A percentile compares a stretch with the other conserved stretches of the same genome.
These are phyloP conservation scores for Lacanobia wlatinum DNA, from an alignment of 2,888 invertebrate genomes.

Conservation along the genomic window DNA sequence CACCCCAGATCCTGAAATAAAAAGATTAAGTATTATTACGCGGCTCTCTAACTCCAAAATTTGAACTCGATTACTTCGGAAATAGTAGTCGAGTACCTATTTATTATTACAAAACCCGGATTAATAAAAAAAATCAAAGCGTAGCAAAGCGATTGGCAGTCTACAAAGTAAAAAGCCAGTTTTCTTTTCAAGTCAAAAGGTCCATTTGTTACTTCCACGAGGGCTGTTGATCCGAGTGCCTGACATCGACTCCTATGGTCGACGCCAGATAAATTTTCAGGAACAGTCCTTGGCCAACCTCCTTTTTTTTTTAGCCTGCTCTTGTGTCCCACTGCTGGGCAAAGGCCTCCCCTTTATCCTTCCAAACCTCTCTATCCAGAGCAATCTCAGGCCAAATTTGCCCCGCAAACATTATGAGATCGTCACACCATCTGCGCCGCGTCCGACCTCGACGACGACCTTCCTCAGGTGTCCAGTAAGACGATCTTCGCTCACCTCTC, in stretches of 20 bases:
- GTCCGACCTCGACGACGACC: no score
- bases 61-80: neutral
- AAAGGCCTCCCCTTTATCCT: no score
- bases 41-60: neutral
- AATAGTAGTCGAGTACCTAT: neutral
- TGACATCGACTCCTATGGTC: slow-evolving; percentile 65
- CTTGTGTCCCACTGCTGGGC: no score
- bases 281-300: no score
- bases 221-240: slow-evolving; percentile 66
- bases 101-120: neutral
- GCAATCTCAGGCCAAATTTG: no score
- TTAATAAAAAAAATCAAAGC: slow-evolving; percentile 8
- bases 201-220: slow-evolving; percentile 74
- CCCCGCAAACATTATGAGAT: no score
- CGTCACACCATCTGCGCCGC: no score
- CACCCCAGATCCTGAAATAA: neutral
- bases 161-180: slow-evolving; percentile 45
- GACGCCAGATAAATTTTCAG: no score
- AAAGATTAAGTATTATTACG: neutral
- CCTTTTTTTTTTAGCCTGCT: no score
- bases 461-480: no score
- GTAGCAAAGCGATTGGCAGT: slow-evolving; percentile 16
- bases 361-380: no score
- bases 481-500: no score
- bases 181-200: slow-evolving; percentile 62